These are phyloP conservation scores for Sander vitreus DNA, from an alignment of 2,113 vertebrate genomes.

Conservation along the genomic window DNA sequence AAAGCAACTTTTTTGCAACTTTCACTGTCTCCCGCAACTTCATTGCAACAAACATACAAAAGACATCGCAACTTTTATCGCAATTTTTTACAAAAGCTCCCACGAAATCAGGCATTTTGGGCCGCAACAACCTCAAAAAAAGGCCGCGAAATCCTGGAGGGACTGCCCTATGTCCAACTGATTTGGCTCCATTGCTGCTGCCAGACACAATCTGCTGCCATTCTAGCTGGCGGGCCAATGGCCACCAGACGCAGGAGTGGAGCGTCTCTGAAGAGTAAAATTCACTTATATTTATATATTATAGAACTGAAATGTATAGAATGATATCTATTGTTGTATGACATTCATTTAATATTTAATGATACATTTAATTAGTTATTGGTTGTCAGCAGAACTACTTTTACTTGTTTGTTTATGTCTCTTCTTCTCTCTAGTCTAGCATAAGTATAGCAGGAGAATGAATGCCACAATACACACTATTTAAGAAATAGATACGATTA, in stretches of 20 bases:
- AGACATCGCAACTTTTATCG: too few species aligned
- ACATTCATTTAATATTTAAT: slow-evolving; percentile 3
- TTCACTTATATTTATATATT: background rate
- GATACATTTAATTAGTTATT: background rate
- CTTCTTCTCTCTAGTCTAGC: background rate
- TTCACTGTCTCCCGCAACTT: too few species aligned
- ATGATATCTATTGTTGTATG: too few species aligned
- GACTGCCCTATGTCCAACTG: background rate
- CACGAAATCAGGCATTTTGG: too few species aligned
- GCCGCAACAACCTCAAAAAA: too few species aligned
- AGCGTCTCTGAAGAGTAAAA: background rate
- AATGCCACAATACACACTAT: background rate
- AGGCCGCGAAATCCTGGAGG: too few species aligned
- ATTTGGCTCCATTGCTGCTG: slow-evolving; percentile 9
- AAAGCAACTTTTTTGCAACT: too few species aligned
- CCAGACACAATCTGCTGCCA: background rate
- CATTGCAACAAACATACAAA: too few species aligned
- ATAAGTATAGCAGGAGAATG: background rate
- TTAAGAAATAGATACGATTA: background rate
- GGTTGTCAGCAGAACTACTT: background rate
- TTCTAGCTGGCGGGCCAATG: background rate
- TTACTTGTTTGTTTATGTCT: background rate
- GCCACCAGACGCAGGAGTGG: background rate
- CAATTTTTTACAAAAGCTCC: too few species aligned
- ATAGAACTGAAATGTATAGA: too few species aligned